Evolutionary conservation across 2,797 vertebrate species (phyloP), one percentile per base, ranked within the genome.

Genomic region (Lates japonicus): DNA sequence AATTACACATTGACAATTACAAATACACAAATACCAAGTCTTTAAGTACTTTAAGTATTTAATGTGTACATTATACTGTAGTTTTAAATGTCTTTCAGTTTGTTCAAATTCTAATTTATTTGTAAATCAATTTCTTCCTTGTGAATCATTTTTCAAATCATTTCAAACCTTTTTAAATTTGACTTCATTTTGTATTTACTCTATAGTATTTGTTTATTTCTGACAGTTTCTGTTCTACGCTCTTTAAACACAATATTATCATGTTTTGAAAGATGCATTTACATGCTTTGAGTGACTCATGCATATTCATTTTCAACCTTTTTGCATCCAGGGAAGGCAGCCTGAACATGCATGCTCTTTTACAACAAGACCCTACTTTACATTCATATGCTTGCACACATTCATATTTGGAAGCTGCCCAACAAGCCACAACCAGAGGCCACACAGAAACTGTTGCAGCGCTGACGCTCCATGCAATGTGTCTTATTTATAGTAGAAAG

Each of bases 281-380:
- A 16, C 10, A 10, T 31, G 20, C 31, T 31, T 17, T 71, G 57
- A 64, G 9, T 22, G 57, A 42, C 19, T 70, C 75, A 82, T 88
- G 65, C 65, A 84, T 90, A 80, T 85, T 87, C 70, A 85, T 89
- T 74, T 71, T 58, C 76, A 81, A 85, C 74, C 79, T 85, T 81
- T 85, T 74, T 72, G 49, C 49, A 54, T 58, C 51, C 1, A 7
- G 12, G 29, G 37, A 69, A 52, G 31, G 55, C 39, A 54, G 64
- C 58, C 59, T 58, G 35, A 81, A 65, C 68, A 71, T 33, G 12
- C 57, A 2, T 41, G 66, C 64, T 78, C 58, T 77, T 77, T 51
- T 20, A 42, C 70, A 70, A 7, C 22, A 10, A 46, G 46, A 25
- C 6, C 67, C 74, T 81, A 44, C 70, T 92, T 86, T 69, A 68